Evolutionary conservation across 2,113 vertebrate species (phyloP).

Genomic region (Anguilla japonica): DNA sequence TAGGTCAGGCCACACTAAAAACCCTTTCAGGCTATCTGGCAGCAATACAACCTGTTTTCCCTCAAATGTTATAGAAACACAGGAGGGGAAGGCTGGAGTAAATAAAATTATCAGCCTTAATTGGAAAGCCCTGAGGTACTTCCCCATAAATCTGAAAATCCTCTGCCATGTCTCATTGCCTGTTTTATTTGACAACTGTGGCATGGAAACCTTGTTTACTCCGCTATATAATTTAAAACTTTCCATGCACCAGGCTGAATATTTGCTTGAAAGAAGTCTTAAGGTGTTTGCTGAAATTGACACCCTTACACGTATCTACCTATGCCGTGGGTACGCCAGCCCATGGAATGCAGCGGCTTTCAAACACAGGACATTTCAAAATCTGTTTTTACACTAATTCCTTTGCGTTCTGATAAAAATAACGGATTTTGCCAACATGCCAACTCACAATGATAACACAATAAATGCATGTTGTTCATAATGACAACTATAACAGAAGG

Average conservation of each 20-base stretch:
- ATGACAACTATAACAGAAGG: too few relatives aligned
- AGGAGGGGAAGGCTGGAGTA: slow-evolving; percentile 13
- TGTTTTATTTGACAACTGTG: neutral
- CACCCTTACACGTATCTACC: neutral
- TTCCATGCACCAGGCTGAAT: neutral
- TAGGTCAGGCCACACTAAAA: slow-evolving; percentile 55
- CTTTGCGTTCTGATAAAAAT: too few relatives aligned
- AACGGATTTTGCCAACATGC: too few relatives aligned
- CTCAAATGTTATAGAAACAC: slow-evolving; percentile 41
- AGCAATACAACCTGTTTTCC: slow-evolving; percentile 37
- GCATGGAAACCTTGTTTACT: neutral
- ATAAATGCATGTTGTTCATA: too few relatives aligned
- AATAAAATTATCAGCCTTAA: slow-evolving; percentile 14
- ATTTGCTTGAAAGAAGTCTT: neutral
- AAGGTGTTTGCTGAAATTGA: neutral
- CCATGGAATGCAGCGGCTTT: too few relatives aligned
- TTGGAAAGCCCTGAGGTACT: neutral
- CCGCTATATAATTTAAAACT: neutral
- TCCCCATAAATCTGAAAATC: neutral
- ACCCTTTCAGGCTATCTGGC: slow-evolving; percentile 39
- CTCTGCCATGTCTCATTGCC: neutral
- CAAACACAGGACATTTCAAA: too few relatives aligned
- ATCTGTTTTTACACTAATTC: too few relatives aligned
- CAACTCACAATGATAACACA: too few relatives aligned
- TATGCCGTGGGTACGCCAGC: neutral